These are phyloP conservation scores for Tor tambroides DNA, from an alignment of 2,113 vertebrate genomes.

Conservation along the genomic window DNA sequence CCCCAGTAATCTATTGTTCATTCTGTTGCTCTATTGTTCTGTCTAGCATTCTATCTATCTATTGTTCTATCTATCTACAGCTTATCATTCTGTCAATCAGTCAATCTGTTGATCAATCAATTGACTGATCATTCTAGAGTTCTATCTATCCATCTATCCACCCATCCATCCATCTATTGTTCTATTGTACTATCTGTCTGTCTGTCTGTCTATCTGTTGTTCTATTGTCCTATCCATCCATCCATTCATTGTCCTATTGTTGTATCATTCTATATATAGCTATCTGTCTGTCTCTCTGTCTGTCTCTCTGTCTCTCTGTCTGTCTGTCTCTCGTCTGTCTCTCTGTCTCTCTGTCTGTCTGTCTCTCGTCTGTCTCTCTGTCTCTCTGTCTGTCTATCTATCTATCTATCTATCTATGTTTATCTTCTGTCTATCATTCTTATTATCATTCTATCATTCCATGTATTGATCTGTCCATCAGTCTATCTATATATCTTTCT, in stretches of 20 bases:
- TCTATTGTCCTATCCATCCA: neutral
- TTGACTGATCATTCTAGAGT: too few relatives aligned
- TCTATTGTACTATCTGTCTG: accelerated
- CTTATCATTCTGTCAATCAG: too few relatives aligned
- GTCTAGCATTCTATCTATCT: neutral
- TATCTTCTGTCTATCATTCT: neutral
- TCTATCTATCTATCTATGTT: neutral
- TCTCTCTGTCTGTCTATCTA: neutral
- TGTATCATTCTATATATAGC: neutral
- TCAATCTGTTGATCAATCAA: too few relatives aligned
- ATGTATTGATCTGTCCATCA: neutral
- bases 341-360: neutral
- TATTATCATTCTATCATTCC: neutral
- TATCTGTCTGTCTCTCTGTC: neutral
- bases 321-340: neutral
- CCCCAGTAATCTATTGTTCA: neutral
- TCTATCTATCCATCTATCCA: neutral
- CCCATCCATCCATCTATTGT: neutral
- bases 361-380: neutral
- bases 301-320: neutral
- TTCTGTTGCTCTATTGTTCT: neutral
- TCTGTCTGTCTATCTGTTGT: neutral
- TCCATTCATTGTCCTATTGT: neutral
- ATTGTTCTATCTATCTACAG: neutral
- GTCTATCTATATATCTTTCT: neutral